Conservation (phyloP, 2,113 vertebrate genomes). For the Nannospalax galili region DNA sequence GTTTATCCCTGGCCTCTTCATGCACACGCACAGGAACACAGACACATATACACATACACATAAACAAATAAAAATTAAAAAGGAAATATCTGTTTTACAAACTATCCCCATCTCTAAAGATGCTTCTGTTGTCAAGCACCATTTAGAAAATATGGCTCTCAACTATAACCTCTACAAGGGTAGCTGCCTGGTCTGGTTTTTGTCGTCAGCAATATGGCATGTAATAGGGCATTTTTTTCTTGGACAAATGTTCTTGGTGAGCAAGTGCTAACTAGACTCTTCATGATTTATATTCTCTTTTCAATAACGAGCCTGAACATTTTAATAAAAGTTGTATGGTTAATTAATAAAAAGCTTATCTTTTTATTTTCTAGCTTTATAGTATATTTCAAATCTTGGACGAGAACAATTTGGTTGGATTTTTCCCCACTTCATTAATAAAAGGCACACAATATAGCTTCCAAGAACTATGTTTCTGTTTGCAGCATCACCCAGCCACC, state of each 20-base stretch:
- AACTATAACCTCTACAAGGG: neutral
- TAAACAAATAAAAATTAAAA: neutral
- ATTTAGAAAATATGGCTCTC: neutral
- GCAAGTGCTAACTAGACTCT: neutral
- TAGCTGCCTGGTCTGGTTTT: neutral
- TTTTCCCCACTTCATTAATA: neutral
- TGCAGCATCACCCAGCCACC: neutral
- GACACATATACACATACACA: neutral
- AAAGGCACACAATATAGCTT: neutral
- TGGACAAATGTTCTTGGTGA: neutral
- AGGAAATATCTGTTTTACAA: neutral
- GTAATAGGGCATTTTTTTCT: neutral
- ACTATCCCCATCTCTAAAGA: neutral
- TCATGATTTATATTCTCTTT: conserved; percentile 21
- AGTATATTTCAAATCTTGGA: neutral
- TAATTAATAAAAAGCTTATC: neutral
- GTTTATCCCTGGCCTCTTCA: neutral
- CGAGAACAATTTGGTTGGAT: neutral
- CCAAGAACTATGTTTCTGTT: neutral
- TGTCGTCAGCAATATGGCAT: neutral
- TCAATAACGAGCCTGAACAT: neutral
- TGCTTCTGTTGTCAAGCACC: neutral
- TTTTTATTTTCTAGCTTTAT: neutral
- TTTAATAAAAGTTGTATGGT: neutral
- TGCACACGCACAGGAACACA: too few species aligned